Evolutionary conservation across 1,140 invertebrate species (phyloP).

Genomic region (Pomacea maculata): DNA sequence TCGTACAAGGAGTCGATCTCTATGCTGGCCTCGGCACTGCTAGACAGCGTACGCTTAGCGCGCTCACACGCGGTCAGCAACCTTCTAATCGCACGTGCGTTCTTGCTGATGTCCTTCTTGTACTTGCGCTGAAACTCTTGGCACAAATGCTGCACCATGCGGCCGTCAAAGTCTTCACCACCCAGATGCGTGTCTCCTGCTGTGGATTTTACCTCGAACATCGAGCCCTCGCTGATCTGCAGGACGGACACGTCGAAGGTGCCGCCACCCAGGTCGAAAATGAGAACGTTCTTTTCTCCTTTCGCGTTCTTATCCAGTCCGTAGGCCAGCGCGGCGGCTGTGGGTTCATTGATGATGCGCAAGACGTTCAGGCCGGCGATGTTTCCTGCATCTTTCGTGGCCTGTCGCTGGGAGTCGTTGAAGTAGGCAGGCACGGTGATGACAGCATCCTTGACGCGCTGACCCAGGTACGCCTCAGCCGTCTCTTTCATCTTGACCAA

Average conservation of each 20-base stretch:
- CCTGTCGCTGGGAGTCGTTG: slow-evolving; percentile 67
- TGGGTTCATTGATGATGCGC: slow-evolving; percentile 68
- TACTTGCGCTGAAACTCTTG: slow-evolving; percentile 59
- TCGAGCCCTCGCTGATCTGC: slow-evolving; percentile 53
- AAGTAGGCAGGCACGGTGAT: slow-evolving; percentile 65
- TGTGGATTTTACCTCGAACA: slow-evolving; percentile 79
- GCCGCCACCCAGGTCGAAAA: slow-evolving; percentile 54
- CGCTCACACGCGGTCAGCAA: slow-evolving; percentile 76
- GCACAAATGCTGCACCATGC: slow-evolving; percentile 86
- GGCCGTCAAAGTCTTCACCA: slow-evolving; percentile 77
- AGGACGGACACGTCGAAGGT: slow-evolving; percentile 58
- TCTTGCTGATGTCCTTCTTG: slow-evolving; percentile 52
- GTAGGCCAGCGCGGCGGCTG: slow-evolving; percentile 68
- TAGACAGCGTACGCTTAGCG: slow-evolving; percentile 68
- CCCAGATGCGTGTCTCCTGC: slow-evolving; percentile 68
- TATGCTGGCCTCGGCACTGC: slow-evolving; percentile 65
- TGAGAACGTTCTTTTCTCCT: slow-evolving; percentile 52
- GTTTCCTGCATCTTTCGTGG: slow-evolving; percentile 71
- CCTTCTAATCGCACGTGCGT: slow-evolving; percentile 56
- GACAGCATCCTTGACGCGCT: slow-evolving; percentile 40
- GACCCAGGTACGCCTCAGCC: slow-evolving; percentile 85
- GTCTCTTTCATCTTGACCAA: slow-evolving; percentile 87
- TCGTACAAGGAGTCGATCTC: slow-evolving; percentile 73
- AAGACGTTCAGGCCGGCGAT: slow-evolving; percentile 71
- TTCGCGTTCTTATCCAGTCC: slow-evolving; percentile 69